These are phyloP conservation scores for Hydrozoanthus tunicans DNA, from an alignment of 64 coral and sea anemone genomes.

Conservation along the genomic window DNA sequence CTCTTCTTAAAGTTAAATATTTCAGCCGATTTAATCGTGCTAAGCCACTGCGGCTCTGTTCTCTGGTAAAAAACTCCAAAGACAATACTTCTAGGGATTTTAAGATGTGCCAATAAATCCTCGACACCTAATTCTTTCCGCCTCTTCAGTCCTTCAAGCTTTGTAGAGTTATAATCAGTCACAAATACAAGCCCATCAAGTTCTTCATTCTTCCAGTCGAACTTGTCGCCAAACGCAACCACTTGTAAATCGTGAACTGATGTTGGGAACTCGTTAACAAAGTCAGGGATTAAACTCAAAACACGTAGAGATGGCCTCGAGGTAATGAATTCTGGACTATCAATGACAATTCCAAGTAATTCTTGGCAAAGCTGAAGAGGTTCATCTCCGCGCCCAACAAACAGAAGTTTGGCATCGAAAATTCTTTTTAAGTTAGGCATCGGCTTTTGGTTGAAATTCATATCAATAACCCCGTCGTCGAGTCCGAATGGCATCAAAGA, in stretches of 20 bases:
- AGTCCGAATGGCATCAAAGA: conserved; percentile 19
- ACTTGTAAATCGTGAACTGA: conserved; percentile 67
- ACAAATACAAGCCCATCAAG: conserved; percentile 75
- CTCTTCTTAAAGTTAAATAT: conserved; percentile 91
- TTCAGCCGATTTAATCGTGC: conserved; percentile 77
- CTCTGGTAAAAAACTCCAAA: conserved; percentile 77
- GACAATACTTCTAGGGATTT: conserved; percentile 57
- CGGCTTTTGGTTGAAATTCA: conserved; percentile 29
- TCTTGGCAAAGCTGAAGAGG: conserved; percentile 81
- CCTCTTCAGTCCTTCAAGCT: conserved; percentile 66
- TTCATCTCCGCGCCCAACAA: conserved; percentile 66
- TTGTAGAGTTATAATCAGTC: conserved; percentile 76
- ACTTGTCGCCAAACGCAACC: conserved; percentile 86
- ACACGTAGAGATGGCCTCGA: conserved; percentile 73
- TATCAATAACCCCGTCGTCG: conserved; percentile 35
- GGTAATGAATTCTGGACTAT: conserved; percentile 62
- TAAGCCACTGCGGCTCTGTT: conserved; percentile 77
- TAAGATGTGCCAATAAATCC: conserved; percentile 55
- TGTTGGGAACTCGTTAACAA: conserved; percentile 62
- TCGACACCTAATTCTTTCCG: conserved; percentile 74
- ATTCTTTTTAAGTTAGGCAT: conserved; percentile 38
- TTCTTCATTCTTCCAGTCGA: conserved; percentile 78
- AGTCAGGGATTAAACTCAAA: conserved; percentile 71
- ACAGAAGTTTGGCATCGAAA: conserved; percentile 87
- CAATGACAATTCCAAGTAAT: conserved; percentile 68